These are phyloP conservation scores for Engraulis encrasicolus DNA, from an alignment of 2,113 vertebrate genomes.

Conservation along the genomic window DNA sequence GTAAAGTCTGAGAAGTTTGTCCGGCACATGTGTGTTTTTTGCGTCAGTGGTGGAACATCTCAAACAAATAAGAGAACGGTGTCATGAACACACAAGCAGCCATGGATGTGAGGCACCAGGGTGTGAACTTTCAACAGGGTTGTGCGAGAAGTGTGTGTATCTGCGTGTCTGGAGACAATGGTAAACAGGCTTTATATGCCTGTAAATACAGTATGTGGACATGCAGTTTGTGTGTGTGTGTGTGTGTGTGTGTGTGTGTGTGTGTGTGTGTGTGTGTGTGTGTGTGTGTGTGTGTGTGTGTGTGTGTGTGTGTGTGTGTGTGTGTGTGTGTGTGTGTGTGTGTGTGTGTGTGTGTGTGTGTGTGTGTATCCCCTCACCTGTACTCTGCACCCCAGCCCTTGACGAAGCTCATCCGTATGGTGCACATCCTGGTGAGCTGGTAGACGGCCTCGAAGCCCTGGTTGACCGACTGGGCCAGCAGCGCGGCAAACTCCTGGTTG, in stretches of 20 bases:
- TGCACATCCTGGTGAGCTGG: slow-evolving; percentile 98
- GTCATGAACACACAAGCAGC: neutral
- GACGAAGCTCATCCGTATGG: slow-evolving; percentile 98
- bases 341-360: neutral
- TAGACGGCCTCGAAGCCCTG: slow-evolving; percentile 98
- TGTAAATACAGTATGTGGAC: neutral
- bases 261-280: too few species aligned
- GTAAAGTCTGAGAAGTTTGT: slow-evolving; percentile 70
- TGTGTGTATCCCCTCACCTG: slow-evolving; percentile 78
- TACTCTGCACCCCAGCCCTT: slow-evolving; percentile 99
- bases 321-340: neutral
- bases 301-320: slow-evolving; percentile 1
- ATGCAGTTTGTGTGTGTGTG: too few species aligned
- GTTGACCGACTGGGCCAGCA: slow-evolving; percentile 96
- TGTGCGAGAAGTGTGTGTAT: neutral
- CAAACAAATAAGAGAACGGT: neutral
- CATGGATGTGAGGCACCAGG: neutral
- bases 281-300: neutral
- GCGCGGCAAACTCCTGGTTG: slow-evolving; percentile 97
- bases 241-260: too few species aligned
- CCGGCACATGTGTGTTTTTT: slow-evolving; percentile 64
- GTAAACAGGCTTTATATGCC: neutral
- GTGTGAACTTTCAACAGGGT: neutral
- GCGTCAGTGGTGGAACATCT: slow-evolving; percentile 26
- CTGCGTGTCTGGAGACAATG: neutral